Percentiles rank a stretch among this genome's conserved stretches.
Evolutionary conservation across 2,113 vertebrate genomes (phyloP).

Genomic region (Perca fluviatilis): DNA sequence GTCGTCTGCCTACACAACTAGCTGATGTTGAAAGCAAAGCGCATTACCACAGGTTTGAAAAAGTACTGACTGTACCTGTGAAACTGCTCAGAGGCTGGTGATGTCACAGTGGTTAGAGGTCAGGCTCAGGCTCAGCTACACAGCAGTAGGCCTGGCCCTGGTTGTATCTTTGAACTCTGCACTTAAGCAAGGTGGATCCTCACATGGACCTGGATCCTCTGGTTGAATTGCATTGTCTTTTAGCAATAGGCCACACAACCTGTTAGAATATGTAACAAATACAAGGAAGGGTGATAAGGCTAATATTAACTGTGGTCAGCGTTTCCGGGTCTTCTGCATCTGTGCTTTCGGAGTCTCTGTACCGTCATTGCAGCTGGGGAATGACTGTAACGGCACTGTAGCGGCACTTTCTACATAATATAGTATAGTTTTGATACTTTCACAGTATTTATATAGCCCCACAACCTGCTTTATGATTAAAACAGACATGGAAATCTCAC

Average conservation of each 20-base stretch:
- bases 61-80: not conserved
- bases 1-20: conserved; percentile 6
- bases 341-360: no score
- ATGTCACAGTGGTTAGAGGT: conserved; percentile 30
- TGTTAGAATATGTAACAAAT: not conserved
- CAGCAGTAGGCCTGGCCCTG: conserved; percentile 7
- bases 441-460: no score
- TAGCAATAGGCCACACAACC: not conserved
- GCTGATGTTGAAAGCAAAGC: conserved; percentile 6
- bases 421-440: no score
- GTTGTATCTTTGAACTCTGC: not conserved
- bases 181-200: not conserved
- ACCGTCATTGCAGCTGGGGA: no score
- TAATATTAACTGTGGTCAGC: not conserved
- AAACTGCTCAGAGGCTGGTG: conserved; percentile 10
- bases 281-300: not conserved
- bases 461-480: no score
- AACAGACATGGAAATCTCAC: no score
- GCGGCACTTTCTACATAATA: no score
- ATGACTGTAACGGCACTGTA: no score
- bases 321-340: no score
- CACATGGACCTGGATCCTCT: not conserved
- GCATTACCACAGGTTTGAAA: not conserved
- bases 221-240: not conserved
- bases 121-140: conserved; percentile 16